Evolutionary conservation across 2,113 vertebrate species (phyloP).

Genomic region (Istiophorus platypterus): DNA sequence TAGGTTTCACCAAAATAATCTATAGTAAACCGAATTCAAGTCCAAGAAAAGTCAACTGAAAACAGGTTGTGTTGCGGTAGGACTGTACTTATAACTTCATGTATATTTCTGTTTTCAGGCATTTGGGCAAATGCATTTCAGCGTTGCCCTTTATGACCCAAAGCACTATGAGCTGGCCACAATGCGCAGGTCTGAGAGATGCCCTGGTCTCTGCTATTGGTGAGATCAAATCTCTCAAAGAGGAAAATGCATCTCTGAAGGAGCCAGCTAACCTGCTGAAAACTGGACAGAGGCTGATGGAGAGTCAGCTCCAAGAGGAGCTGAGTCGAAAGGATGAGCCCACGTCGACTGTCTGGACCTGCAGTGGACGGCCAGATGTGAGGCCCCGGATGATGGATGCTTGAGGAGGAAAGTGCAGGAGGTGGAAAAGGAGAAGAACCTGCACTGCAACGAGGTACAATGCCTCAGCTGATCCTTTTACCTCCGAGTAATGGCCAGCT

Average conservation of each 20-base stretch:
- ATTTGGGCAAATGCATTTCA: too few relatives aligned
- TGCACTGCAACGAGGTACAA: background rate
- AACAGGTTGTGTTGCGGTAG: background rate
- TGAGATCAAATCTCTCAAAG: conserved; percentile 10
- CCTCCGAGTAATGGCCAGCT: too few relatives aligned
- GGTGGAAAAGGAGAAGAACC: background rate
- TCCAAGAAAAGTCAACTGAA: background rate
- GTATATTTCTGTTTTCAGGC: too few relatives aligned
- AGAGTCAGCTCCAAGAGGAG: background rate
- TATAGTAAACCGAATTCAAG: background rate
- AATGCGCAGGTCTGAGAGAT: too few relatives aligned
- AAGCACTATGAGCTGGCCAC: too few relatives aligned
- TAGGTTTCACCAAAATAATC: background rate
- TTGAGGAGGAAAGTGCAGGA: background rate
- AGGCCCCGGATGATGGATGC: background rate
- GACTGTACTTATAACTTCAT: too few relatives aligned
- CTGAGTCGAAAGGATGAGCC: background rate
- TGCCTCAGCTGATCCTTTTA: too few relatives aligned
- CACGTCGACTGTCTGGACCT: background rate
- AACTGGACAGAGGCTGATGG: background rate
- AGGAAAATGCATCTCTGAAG: too few relatives aligned
- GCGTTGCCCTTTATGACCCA: too few relatives aligned
- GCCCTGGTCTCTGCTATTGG: too few relatives aligned
- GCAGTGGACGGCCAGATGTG: background rate
- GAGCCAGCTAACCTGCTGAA: background rate